phyloP scores from a whole-genome alignment of 2,113 vertebrate genomes.

The Asarcornis scutulata region DNA sequence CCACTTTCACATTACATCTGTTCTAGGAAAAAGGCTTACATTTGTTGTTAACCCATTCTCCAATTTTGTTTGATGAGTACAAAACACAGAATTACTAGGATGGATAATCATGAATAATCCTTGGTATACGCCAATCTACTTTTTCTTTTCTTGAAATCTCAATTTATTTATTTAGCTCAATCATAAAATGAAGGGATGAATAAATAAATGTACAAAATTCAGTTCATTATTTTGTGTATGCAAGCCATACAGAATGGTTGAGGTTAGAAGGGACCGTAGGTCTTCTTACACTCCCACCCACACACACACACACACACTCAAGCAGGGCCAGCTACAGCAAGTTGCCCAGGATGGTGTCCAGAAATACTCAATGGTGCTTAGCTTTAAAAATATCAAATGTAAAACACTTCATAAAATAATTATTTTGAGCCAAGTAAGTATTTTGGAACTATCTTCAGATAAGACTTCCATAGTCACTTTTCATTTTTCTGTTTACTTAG shows the following conservation, averaged over 20 bases:
- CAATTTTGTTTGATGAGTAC: neutral
- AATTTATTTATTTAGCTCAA: constrained; percentile 11
- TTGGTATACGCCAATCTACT: neutral
- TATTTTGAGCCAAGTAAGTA: neutral
- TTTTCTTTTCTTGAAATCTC: constrained; percentile 4
- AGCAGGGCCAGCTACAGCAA: neutral
- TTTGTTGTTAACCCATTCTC: neutral
- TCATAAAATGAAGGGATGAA: neutral
- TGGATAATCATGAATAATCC: neutral
- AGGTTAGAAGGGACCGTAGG: neutral
- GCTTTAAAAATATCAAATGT: neutral
- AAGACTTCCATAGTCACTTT: neutral
- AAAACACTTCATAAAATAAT: neutral
- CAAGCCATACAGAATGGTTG: neutral
- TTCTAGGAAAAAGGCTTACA: neutral
- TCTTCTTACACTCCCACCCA: neutral
- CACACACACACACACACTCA: neutral
- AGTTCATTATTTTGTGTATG: too few relatives aligned
- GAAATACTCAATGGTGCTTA: neutral
- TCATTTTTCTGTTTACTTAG: neutral
- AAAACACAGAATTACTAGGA: neutral
- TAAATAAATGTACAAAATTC: neutral
- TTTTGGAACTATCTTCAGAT: neutral
- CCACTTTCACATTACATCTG: neutral
- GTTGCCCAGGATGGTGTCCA: neutral